Percentiles rank a stretch among this genome's conserved stretches.
Evolutionary conservation across 2,888 invertebrate genomes (phyloP).

Genomic region (Drosophila demipolita): DNA sequence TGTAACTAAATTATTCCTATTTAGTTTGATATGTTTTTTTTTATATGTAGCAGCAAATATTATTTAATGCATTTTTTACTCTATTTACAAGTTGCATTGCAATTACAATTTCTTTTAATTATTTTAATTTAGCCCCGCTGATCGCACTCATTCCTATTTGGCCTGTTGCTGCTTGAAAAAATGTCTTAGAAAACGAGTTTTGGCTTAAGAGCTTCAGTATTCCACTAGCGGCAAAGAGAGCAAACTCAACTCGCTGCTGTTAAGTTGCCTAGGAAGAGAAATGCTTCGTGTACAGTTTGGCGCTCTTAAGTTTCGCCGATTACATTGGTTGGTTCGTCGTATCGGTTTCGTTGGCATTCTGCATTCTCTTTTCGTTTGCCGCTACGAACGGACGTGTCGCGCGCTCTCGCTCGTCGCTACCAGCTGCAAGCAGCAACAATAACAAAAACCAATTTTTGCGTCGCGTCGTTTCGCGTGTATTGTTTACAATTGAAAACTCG

Average conservation of each 20-base stretch:
- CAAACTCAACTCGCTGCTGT: conserved; percentile 3
- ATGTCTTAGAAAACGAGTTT: conserved; percentile 32
- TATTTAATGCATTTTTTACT: neutral
- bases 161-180: conserved; percentile 37
- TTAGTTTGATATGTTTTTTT: neutral
- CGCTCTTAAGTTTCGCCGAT: conserved; percentile 17
- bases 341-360: conserved; percentile 40
- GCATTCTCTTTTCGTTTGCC: conserved; percentile 65
- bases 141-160: conserved; percentile 19
- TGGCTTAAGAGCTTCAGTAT: conserved; percentile 3
- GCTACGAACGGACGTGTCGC: conserved; percentile 63
- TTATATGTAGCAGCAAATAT: neutral
- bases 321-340: conserved; percentile 29
- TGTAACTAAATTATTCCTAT: neutral
- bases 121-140: neutral
- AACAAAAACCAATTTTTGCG: conserved; percentile 51
- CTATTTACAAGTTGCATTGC: neutral
- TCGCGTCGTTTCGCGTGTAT: conserved; percentile 42
- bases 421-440: conserved; percentile 51
- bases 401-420: conserved; percentile 49
- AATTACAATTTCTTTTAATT: neutral
- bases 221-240: neutral
- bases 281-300: conserved; percentile 1
- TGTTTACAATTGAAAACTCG: conserved; percentile 42
- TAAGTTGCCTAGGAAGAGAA: conserved; percentile 16